These are phyloP conservation scores for Oenanthe oenanthe DNA, from an alignment of 2,113 vertebrate genomes.

Conservation along the genomic window DNA sequence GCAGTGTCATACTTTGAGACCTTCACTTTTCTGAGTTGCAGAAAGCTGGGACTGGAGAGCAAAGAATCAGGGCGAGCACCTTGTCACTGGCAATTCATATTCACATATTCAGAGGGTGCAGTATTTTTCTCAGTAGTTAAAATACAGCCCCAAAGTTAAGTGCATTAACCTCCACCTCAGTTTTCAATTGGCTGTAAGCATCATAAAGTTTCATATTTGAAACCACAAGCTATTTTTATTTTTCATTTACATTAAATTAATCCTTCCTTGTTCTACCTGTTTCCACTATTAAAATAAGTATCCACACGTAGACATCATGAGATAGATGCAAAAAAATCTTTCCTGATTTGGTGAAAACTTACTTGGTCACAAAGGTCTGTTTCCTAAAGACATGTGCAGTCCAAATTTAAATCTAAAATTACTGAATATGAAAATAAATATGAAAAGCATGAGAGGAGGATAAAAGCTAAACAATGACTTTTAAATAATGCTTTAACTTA, in stretches of 20 bases:
- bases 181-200: not conserved
- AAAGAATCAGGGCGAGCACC: not conserved
- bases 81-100: not conserved
- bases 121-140: not conserved
- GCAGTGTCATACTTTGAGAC: not conserved
- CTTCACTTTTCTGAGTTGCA: not conserved
- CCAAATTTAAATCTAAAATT: not conserved
- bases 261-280: not conserved
- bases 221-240: not conserved
- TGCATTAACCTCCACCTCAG: not conserved
- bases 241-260: not conserved
- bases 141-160: not conserved
- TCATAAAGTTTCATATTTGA: not conserved
- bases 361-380: not conserved
- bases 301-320: fast-evolving
- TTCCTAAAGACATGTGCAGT: not conserved
- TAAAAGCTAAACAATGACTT: not conserved
- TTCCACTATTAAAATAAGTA: not conserved
- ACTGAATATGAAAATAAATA: not conserved
- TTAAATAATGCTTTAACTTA: not conserved
- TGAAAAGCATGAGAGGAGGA: not conserved
- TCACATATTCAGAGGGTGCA: not conserved
- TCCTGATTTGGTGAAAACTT: not conserved
- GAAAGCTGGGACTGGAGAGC: not conserved
- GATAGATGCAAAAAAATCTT: not conserved